These are phyloP conservation scores for Scolopax mira DNA, from an alignment of 2,113 vertebrate species.

Conservation along the genomic window DNA sequence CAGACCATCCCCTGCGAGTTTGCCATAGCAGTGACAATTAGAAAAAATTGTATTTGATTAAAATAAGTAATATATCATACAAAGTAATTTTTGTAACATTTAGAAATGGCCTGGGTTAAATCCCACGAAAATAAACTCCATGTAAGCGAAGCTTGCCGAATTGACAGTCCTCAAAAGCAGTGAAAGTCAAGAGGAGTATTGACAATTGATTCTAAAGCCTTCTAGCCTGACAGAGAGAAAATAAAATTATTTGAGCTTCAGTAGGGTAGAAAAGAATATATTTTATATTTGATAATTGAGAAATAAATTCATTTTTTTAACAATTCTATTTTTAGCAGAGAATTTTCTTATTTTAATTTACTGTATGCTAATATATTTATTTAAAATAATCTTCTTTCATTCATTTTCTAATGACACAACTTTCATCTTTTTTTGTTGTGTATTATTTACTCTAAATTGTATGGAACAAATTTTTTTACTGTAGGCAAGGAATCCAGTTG, in stretches of 20 bases:
- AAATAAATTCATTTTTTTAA: background rate
- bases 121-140: background rate
- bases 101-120: conserved; percentile 1
- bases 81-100: conserved; percentile 18
- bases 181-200: background rate
- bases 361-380: background rate
- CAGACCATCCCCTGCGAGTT: conserved; percentile 87
- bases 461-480: background rate
- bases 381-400: background rate
- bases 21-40: conserved; percentile 79
- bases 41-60: conserved; percentile 77
- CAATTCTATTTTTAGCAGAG: background rate
- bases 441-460: background rate
- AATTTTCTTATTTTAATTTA: background rate
- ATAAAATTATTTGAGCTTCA: background rate
- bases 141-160: background rate
- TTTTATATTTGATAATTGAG: background rate
- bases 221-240: background rate
- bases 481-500: background rate
- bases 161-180: background rate
- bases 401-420: background rate
- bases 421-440: background rate
- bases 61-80: conserved; percentile 74
- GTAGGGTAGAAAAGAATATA: background rate
- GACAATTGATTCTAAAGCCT: background rate